A percentile compares a stretch with the other conserved stretches of the same genome.
phyloP scores from a whole-genome alignment of 2,888 invertebrate species.

The Sarcophaga variegata region DNA sequence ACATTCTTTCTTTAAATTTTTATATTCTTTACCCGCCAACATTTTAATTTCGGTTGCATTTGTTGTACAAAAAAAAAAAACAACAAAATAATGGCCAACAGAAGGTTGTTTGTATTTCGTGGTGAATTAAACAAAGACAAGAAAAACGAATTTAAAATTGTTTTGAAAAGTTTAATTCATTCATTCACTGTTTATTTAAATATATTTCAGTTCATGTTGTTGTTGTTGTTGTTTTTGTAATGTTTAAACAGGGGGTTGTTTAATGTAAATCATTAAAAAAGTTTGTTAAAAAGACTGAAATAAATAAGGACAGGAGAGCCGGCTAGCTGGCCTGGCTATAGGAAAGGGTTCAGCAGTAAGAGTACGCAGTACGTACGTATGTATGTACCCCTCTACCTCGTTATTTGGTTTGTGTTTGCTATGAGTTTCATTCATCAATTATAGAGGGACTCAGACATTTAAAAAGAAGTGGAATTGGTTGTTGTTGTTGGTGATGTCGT shows the following conservation, averaged over 20 bases:
- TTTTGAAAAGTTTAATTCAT: constrained; percentile 13
- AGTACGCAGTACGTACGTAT: background rate
- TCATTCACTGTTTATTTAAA: background rate
- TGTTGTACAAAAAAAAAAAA: constrained; percentile 37
- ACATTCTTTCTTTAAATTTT: background rate
- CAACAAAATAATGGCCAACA: background rate
- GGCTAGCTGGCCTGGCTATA: background rate
- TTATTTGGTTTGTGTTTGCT: background rate
- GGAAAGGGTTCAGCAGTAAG: background rate
- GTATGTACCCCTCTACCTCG: constrained; percentile 46
- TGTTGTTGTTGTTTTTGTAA: background rate
- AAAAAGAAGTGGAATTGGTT: background rate
- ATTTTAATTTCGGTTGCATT: constrained; percentile 8
- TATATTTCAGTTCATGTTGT: background rate
- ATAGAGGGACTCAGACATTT: background rate
- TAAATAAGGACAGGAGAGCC: too few species aligned
- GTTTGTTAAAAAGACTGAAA: constrained; percentile 31
- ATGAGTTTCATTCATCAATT: background rate
- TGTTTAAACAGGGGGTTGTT: constrained; percentile 41
- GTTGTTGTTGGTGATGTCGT: constrained; percentile 19
- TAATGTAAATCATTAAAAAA: constrained; percentile 53
- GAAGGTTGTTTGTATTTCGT: background rate
- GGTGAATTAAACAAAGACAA: background rate
- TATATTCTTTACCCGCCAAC: constrained; percentile 4
- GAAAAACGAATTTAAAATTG: constrained; percentile 14